These are phyloP conservation scores for Griposia aprilina DNA, from an alignment of 2,888 invertebrate genomes.

Conservation along the genomic window DNA sequence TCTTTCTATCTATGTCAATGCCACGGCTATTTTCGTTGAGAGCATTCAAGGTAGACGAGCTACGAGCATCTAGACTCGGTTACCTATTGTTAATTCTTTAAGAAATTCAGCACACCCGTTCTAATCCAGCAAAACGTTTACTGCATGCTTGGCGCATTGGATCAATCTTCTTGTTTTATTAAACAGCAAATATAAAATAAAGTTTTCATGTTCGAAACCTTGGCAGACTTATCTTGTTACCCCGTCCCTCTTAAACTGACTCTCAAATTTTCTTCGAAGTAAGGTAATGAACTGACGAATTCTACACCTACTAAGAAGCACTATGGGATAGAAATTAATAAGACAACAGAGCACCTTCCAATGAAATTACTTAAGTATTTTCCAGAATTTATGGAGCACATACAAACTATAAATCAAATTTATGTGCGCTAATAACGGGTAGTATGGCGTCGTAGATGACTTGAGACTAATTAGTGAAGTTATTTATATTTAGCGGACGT, in stretches of 20 bases:
- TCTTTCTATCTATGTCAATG: slow-evolving; percentile 52
- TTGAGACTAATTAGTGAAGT: slow-evolving; percentile 73
- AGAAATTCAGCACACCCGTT: slow-evolving; percentile 5
- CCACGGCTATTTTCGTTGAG: slow-evolving; percentile 48
- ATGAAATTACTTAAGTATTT: slow-evolving; percentile 66
- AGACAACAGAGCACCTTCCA: slow-evolving; percentile 43
- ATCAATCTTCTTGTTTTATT: slow-evolving; percentile 24
- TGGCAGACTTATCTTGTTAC: slow-evolving; percentile 40
- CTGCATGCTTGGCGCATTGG: background rate
- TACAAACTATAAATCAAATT: slow-evolving; percentile 74
- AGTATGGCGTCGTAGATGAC: slow-evolving; percentile 64
- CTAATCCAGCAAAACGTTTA: slow-evolving; percentile 5
- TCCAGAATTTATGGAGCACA: slow-evolving; percentile 70
- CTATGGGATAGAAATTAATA: slow-evolving; percentile 52
- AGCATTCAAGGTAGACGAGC: slow-evolving; percentile 40
- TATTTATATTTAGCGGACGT: slow-evolving; percentile 57
- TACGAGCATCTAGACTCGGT: slow-evolving; percentile 13
- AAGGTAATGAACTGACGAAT: background rate
- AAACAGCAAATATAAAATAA: slow-evolving; percentile 28
- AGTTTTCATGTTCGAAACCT: slow-evolving; percentile 27
- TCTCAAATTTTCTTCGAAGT: slow-evolving; percentile 1
- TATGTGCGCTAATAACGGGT: slow-evolving; percentile 73
- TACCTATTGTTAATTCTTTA: slow-evolving; percentile 46
- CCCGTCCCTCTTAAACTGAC: slow-evolving; percentile 2
- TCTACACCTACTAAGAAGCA: slow-evolving; percentile 16